A percentile compares a stretch with the other conserved stretches of the same genome.
These are phyloP conservation scores for Dascillus cervinus DNA, from an alignment of 2,888 invertebrate species.

Conservation along the genomic window DNA sequence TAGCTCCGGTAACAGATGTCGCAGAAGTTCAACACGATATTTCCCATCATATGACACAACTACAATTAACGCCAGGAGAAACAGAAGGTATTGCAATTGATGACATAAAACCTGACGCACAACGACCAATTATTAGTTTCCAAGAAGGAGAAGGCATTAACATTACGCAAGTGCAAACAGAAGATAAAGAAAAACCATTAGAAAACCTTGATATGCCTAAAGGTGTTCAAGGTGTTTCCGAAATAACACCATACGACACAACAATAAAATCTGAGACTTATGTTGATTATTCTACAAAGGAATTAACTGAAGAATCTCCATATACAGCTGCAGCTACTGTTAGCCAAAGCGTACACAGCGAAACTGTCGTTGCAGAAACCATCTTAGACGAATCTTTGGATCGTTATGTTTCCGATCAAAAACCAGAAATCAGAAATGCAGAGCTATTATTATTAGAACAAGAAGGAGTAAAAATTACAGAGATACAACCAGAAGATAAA, in stretches of 20 bases:
- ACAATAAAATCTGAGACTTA: slow-evolving; percentile 53
- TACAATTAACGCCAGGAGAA: slow-evolving; percentile 44
- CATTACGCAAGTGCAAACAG: slow-evolving; percentile 49
- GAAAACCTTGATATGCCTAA: slow-evolving; percentile 37
- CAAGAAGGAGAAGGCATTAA: slow-evolving; percentile 53
- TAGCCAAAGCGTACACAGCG: slow-evolving; percentile 40
- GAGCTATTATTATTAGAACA: slow-evolving; percentile 18
- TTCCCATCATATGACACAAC: slow-evolving; percentile 42
- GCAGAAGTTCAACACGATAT: slow-evolving; percentile 42
- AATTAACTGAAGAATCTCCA: slow-evolving; percentile 22
- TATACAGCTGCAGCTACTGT: slow-evolving; percentile 38
- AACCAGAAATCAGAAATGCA: slow-evolving; percentile 41
- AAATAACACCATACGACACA: slow-evolving; percentile 48
- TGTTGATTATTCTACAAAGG: slow-evolving; percentile 35
- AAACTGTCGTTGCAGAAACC: slow-evolving; percentile 41
- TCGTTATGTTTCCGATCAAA: slow-evolving; percentile 35
- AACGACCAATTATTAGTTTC: slow-evolving; percentile 46
- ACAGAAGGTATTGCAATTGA: slow-evolving; percentile 44
- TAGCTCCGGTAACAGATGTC: slow-evolving; percentile 39
- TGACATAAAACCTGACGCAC: slow-evolving; percentile 46
- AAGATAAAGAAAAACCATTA: slow-evolving; percentile 47
- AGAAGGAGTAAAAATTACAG: slow-evolving; percentile 45
- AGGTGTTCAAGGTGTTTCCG: slow-evolving; percentile 45
- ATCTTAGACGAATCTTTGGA: slow-evolving; percentile 48
- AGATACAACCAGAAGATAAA: slow-evolving; percentile 44